Evolutionary conservation across 2,888 invertebrate species (phyloP).

Genomic region (Pinctada fucata): DNA sequence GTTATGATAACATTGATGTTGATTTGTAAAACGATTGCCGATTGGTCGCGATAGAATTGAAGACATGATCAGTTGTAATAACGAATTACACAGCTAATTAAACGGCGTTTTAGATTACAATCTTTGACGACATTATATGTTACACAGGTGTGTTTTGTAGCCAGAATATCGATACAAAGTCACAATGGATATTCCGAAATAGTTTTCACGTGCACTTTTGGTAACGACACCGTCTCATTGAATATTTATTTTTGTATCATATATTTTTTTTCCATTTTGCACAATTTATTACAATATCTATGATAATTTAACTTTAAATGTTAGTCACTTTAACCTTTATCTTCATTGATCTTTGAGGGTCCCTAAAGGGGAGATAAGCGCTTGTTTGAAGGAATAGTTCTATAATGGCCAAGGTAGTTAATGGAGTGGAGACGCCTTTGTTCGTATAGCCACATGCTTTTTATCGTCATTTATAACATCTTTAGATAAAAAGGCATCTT

Average conservation of each 20-base stretch:
- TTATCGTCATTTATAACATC: background rate
- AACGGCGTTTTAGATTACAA: background rate
- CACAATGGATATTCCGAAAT: no score
- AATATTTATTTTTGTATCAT: no score
- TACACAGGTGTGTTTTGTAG: background rate
- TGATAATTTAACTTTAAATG: no score
- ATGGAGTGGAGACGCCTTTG: background rate
- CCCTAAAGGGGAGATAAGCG: no score
- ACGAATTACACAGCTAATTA: background rate
- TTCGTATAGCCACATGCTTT: background rate
- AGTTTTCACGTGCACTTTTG: no score
- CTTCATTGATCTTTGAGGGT: no score
- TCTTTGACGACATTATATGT: background rate
- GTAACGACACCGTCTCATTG: no score
- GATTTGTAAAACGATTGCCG: background rate
- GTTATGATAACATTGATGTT: background rate
- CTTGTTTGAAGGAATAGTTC: background rate
- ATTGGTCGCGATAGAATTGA: background rate
- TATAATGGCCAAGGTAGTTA: background rate
- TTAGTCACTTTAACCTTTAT: no score
- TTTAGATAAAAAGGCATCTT: no score
- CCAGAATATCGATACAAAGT: background rate
- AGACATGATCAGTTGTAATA: background rate
- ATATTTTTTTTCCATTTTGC: no score
- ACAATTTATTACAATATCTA: no score